A percentile compares a stretch with the other conserved stretches of the same genome.
Evolutionary conservation across 2,888 invertebrate genomes (phyloP).

Genomic region (Dasypogon diadema): DNA sequence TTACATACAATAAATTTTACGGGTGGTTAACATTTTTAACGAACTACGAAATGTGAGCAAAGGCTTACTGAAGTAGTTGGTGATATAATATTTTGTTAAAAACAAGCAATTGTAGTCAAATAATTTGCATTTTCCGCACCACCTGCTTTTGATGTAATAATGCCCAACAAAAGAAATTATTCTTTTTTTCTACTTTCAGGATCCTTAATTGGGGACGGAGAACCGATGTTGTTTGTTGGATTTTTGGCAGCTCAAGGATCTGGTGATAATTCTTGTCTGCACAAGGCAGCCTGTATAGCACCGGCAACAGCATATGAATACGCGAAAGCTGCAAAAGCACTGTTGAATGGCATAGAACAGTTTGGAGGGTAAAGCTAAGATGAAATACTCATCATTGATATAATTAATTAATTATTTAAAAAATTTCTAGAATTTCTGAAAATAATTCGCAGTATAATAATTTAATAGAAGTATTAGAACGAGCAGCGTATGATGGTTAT

Average conservation of each 20-base stretch:
- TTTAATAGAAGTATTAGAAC: conserved; percentile 74
- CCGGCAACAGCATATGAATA: conserved; percentile 81
- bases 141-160: too few species aligned
- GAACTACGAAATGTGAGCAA: too few species aligned
- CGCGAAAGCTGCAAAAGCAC: conserved; percentile 80
- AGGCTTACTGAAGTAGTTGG: too few species aligned
- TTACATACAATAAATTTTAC: too few species aligned
- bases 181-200: too few species aligned
- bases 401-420: conserved; percentile 10
- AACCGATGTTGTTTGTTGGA: conserved; percentile 71
- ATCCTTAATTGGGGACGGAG: conserved; percentile 75
- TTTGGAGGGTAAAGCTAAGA: conserved; percentile 69
- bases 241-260: conserved; percentile 80
- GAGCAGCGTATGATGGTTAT: conserved; percentile 77
- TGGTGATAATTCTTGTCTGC: conserved; percentile 78
- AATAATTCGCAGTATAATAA: conserved; percentile 74
- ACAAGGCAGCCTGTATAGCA: conserved; percentile 80
- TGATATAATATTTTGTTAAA: too few species aligned
- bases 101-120: too few species aligned
- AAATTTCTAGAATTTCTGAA: conserved; percentile 59
- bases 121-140: too few species aligned
- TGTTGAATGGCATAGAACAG: conserved; percentile 78
- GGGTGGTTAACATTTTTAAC: too few species aligned
- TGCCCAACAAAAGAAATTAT: too few species aligned
- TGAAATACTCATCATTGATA: conserved; percentile 1